Base-by-base conservation (phyloP, 1,140 invertebrate species). In the Anthonomus grandis region DNA sequence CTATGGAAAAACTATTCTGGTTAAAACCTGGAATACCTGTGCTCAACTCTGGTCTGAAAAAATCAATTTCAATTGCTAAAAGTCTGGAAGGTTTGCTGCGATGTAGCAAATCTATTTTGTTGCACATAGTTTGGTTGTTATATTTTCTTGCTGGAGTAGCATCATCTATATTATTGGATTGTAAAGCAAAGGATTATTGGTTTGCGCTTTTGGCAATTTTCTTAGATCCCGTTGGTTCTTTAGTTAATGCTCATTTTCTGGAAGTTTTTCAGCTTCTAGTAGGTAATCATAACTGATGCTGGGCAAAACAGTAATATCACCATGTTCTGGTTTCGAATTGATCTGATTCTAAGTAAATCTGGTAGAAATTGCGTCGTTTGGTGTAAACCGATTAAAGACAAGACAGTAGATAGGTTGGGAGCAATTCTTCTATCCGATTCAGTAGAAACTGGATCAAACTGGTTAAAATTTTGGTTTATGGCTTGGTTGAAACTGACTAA, bases 21-120 rank as follows among this genome's bases (percentile, higher is more conserved):
- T 50, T 66, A 61, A 39, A 63, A 2, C 38, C 39, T 8, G 74
- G 75, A 56, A 78, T 78, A 3, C 70, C 74, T 4, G 70, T 74
- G 27, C 66, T 70, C 13, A 67, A 60, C 65, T 80, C 78, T 55
- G 78, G 78, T 8, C 78, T 68, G 57, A 76, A 77, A 5, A 75
- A 66, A 5, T 76, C 64, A 19, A 69, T 74, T 31, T 38, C 23
- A 17, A 21, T n/a, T n/a, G n/a, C n/a, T n/a, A n/a, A n/a, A n/a
- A n/a, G n/a, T n/a, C n/a, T n/a, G n/a, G n/a, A n/a, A n/a, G n/a
- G n/a, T n/a, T n/a, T n/a, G n/a, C n/a, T n/a, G n/a, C n/a, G n/a
- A n/a, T n/a, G n/a, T n/a, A n/a, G n/a, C n/a, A n/a, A n/a, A n/a
- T n/a, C n/a, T n/a, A n/a, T n/a, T n/a, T n/a, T n/a, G n/a, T n/a